Conservation (phyloP, 2,113 vertebrate species). For the Rattus rattus region DNA sequence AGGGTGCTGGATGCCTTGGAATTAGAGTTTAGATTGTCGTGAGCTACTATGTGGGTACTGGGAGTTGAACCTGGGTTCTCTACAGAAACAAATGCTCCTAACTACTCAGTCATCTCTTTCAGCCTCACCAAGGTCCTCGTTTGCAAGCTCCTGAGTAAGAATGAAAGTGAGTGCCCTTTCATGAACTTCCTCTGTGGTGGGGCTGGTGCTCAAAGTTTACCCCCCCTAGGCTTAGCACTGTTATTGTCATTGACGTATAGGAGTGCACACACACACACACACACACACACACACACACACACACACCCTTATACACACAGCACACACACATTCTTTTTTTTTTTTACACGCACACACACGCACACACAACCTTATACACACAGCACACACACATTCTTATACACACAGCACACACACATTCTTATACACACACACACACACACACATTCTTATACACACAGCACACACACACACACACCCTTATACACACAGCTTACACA, state of each 20-base stretch:
- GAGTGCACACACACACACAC: not conserved
- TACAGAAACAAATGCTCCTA: not conserved
- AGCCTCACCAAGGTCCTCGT: not conserved
- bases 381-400: no score
- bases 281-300: no score
- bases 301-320: no score
- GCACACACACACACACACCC: not conserved
- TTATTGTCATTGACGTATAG: not conserved
- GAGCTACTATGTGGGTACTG: not conserved
- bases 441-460: not conserved
- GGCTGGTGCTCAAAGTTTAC: not conserved
- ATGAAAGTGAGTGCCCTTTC: not conserved
- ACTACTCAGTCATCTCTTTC: not conserved
- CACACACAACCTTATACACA: no score
- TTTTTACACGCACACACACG: no score
- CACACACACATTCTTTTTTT: no score
- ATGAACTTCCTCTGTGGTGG: not conserved
- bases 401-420: not conserved
- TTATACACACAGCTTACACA: not conserved
- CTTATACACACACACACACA: no score
- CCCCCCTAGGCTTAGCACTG: not conserved
- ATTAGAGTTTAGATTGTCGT: not conserved
- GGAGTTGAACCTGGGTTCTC: not conserved
- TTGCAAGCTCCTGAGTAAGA: not conserved
- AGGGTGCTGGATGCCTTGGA: not conserved